Evolutionary conservation across 2,888 invertebrate genomes (phyloP).

Genomic region (Meghimatium bilineatum): DNA sequence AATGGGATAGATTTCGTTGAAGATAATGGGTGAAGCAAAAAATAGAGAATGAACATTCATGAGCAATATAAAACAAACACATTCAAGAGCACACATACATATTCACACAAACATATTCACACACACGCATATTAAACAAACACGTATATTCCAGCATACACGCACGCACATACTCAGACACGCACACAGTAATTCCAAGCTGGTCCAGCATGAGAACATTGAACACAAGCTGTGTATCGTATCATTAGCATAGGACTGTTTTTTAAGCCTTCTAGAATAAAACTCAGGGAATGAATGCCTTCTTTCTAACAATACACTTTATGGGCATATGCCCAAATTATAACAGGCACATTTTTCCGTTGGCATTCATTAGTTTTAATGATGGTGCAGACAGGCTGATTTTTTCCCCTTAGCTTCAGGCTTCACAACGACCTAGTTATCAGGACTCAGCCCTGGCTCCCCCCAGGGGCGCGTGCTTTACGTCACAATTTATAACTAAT

Average conservation of each 20-base stretch:
- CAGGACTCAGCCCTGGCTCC: background rate
- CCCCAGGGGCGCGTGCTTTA: background rate
- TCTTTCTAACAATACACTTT: constrained; percentile 9
- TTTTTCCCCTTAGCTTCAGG: background rate
- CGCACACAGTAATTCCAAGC: too few relatives aligned
- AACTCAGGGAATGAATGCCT: background rate
- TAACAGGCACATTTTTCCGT: background rate
- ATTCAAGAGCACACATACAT: too few relatives aligned
- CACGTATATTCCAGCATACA: too few relatives aligned
- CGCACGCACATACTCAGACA: too few relatives aligned
- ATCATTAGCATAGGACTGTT: background rate
- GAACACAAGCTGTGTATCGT: background rate
- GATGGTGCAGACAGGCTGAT: background rate
- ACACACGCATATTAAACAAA: too few relatives aligned
- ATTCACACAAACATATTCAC: too few relatives aligned
- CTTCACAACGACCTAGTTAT: background rate
- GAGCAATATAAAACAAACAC: too few relatives aligned
- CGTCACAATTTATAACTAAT: constrained; percentile 2
- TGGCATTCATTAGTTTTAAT: constrained; percentile 31
- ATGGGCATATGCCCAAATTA: constrained; percentile 11
- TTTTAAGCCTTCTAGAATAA: background rate
- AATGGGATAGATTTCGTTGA: constrained; percentile 4
- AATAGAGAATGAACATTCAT: background rate
- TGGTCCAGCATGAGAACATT: background rate
- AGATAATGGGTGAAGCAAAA: background rate